These are phyloP conservation scores for Clarias gariepinus DNA, from an alignment of 2,113 vertebrate genomes.

Conservation along the genomic window DNA sequence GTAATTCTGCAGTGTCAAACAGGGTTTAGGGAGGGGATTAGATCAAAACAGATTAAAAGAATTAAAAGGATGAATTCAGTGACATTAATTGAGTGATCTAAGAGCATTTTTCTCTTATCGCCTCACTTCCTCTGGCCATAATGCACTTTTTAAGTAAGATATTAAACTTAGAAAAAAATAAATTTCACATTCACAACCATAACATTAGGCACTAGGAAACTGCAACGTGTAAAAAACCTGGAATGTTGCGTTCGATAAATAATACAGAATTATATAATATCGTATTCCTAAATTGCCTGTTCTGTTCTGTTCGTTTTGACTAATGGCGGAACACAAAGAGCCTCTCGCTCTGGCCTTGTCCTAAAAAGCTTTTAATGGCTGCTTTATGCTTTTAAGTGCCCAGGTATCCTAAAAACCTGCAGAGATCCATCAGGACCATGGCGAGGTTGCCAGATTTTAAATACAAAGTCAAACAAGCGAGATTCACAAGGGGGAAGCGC, in stretches of 20 bases:
- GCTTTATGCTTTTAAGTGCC: neutral
- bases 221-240: neutral
- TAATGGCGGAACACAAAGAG: neutral
- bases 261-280: neutral
- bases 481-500: neutral
- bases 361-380: slow-evolving; percentile 7
- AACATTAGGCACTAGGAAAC: neutral
- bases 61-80: slow-evolving; percentile 47
- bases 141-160: neutral
- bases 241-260: too few relatives aligned
- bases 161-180: too few relatives aligned
- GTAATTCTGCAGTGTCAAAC: slow-evolving; percentile 64
- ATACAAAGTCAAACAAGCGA: neutral
- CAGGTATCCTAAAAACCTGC: slow-evolving; percentile 12
- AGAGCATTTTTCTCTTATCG: neutral
- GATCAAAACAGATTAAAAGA: slow-evolving; percentile 62
- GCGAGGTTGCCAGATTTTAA: slow-evolving; percentile 29
- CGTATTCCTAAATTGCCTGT: too few relatives aligned
- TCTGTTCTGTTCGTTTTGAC: neutral
- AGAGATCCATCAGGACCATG: slow-evolving; percentile 41
- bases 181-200: neutral
- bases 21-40: slow-evolving; percentile 67
- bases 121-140: neutral
- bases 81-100: slow-evolving; percentile 54
- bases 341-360: neutral